These are phyloP conservation scores for Phoenoteleia sp. DNA, from an alignment of 2,888 invertebrate genomes.

Conservation along the genomic window DNA sequence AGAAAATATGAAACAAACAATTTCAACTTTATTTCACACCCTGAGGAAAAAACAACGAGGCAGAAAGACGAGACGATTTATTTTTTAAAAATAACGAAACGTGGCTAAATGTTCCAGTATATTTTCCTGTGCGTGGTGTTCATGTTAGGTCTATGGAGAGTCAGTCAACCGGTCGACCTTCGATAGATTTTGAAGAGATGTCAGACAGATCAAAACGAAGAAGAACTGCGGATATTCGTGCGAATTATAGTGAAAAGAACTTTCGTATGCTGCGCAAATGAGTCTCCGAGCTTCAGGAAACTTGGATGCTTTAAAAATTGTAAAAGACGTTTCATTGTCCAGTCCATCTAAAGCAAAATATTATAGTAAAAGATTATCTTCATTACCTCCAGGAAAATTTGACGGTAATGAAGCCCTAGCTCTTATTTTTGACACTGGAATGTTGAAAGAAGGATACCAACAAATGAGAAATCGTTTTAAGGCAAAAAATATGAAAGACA, in stretches of 20 bases:
- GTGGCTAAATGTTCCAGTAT: background rate
- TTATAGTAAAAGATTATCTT: background rate
- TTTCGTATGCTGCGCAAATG: background rate
- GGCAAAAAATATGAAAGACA: no score
- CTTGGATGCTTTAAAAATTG: slow-evolving; percentile 29
- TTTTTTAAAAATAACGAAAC: slow-evolving; percentile 9
- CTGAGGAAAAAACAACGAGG: background rate
- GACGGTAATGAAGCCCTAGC: background rate
- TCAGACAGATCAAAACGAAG: slow-evolving; percentile 23
- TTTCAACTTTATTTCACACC: background rate
- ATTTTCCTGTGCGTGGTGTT: background rate
- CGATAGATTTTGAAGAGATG: background rate
- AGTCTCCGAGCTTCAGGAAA: background rate
- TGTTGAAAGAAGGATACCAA: slow-evolving; percentile 35
- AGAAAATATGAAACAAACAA: background rate
- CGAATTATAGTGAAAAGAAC: background rate
- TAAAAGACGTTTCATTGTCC: slow-evolving; percentile 29
- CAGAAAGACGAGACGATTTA: background rate
- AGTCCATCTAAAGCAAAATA: slow-evolving; percentile 5
- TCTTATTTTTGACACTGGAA: background rate
- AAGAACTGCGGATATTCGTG: slow-evolving; percentile 3
- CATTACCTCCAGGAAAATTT: background rate
- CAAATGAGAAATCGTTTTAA: background rate
- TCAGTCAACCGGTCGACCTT: slow-evolving; percentile 18
- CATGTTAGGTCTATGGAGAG: background rate